A percentile compares a stretch with the other conserved stretches of the same genome.
phyloP scores from a whole-genome alignment of 2,113 vertebrate genomes.

The Anas platyrhynchos region DNA sequence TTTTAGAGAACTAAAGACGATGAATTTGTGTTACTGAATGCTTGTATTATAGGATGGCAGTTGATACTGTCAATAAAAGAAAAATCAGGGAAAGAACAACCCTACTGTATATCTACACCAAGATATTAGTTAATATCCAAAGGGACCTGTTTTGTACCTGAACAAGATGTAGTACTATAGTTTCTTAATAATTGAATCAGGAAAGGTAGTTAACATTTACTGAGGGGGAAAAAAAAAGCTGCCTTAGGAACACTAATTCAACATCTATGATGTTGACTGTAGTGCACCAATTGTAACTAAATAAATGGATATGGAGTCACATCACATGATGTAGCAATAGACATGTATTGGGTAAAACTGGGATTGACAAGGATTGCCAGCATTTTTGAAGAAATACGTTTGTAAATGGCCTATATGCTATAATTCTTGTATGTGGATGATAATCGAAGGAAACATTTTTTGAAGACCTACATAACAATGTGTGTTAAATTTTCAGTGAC shows the following conservation, averaged over 20 bases:
- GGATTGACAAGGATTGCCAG: neutral
- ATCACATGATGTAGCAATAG: rapidly evolving
- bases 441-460: neutral
- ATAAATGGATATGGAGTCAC: neutral
- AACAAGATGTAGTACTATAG: neutral
- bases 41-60: neutral
- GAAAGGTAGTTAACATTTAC: neutral
- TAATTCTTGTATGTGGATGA: neutral
- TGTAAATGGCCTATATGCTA: neutral
- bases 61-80: neutral
- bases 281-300: neutral
- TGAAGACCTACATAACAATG: neutral
- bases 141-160: neutral
- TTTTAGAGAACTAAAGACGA: neutral
- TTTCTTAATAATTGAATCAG: neutral
- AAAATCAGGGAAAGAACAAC: neutral
- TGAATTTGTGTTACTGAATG: neutral
- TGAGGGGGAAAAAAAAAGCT: neutral
- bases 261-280: neutral
- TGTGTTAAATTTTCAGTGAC: neutral
- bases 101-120: neutral
- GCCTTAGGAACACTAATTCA: neutral
- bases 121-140: neutral
- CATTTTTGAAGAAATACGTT: neutral
- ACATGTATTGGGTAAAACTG: neutral